A percentile compares a stretch with the other conserved stretches of the same genome.
Evolutionary conservation across 2,888 invertebrate species (phyloP).

Genomic region (Dynastes tityus): DNA sequence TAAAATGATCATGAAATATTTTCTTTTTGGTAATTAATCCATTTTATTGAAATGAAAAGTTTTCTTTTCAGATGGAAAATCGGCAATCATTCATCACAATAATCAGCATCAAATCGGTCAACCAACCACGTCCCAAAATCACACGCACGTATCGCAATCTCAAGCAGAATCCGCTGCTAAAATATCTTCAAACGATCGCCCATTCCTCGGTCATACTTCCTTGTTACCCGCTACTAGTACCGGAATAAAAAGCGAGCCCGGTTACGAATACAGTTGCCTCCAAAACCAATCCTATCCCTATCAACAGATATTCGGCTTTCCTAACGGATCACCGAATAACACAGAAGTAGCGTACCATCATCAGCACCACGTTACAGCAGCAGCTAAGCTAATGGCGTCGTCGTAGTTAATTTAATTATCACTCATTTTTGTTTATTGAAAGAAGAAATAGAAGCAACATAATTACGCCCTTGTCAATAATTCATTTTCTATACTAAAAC

Average conservation of each 20-base stretch:
- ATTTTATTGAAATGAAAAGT: neutral
- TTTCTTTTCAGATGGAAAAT: slow-evolving; percentile 65
- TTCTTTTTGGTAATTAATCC: no score
- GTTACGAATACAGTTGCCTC: slow-evolving; percentile 69
- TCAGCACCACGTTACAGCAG: slow-evolving; percentile 88
- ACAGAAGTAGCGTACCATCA: slow-evolving; percentile 85
- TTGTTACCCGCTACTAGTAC: slow-evolving; percentile 71
- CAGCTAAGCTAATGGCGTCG: slow-evolving; percentile 88
- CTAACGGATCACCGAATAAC: slow-evolving; percentile 65
- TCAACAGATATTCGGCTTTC: slow-evolving; percentile 75
- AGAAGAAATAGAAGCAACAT: no score
- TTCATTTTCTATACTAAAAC: slow-evolving; percentile 19
- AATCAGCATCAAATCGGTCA: slow-evolving; percentile 55
- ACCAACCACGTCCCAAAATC: slow-evolving; percentile 49
- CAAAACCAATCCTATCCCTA: slow-evolving; percentile 70
- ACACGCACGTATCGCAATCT: slow-evolving; percentile 52
- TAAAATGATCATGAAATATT: no score
- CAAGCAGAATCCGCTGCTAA: slow-evolving; percentile 51
- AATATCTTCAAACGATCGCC: slow-evolving; percentile 64
- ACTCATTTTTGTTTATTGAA: neutral
- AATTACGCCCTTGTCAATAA: neutral
- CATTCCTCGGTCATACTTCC: slow-evolving; percentile 75
- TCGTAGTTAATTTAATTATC: slow-evolving; percentile 73
- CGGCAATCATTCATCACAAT: slow-evolving; percentile 59
- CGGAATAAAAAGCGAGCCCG: slow-evolving; percentile 69